phyloP scores from a whole-genome alignment of 2,888 invertebrate genomes.

The Trachelus stipa region DNA sequence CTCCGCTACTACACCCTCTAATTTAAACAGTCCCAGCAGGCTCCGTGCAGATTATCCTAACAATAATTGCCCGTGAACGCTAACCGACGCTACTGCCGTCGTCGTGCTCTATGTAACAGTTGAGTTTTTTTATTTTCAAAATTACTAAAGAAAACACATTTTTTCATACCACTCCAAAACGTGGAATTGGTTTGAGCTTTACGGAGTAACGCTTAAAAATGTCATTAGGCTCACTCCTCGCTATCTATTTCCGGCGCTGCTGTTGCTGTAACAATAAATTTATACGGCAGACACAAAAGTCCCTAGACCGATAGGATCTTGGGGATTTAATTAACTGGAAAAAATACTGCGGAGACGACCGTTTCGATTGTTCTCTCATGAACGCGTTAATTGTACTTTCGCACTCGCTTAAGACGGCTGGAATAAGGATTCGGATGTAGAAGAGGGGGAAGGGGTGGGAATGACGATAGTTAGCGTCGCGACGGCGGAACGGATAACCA shows the following conservation, averaged over 20 bases:
- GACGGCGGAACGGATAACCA: neutral
- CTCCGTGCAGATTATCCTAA: constrained; percentile 59
- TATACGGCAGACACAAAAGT: too few species aligned
- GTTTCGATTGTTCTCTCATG: neutral
- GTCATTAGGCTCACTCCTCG: too few species aligned
- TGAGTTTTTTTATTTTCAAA: too few species aligned
- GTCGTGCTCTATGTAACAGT: too few species aligned
- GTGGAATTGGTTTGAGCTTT: too few species aligned
- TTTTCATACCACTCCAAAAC: too few species aligned
- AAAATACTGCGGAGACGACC: neutral
- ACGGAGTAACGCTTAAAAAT: too few species aligned
- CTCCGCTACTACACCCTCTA: constrained; percentile 44
- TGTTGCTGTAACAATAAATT: too few species aligned
- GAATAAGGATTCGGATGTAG: neutral
- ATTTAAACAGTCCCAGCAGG: constrained; percentile 62
- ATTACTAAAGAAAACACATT: too few species aligned
- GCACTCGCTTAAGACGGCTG: neutral
- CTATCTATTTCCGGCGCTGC: too few species aligned
- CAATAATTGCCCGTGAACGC: constrained; percentile 44
- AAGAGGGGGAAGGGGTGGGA: neutral
- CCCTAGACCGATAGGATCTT: neutral
- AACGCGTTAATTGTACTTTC: neutral
- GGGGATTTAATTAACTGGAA: constrained; percentile 3
- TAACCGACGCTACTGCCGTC: too few species aligned
- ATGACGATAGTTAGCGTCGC: neutral